Base-by-base conservation (phyloP, 2,797 vertebrate genomes). In the Nothura maculosa region DNA sequence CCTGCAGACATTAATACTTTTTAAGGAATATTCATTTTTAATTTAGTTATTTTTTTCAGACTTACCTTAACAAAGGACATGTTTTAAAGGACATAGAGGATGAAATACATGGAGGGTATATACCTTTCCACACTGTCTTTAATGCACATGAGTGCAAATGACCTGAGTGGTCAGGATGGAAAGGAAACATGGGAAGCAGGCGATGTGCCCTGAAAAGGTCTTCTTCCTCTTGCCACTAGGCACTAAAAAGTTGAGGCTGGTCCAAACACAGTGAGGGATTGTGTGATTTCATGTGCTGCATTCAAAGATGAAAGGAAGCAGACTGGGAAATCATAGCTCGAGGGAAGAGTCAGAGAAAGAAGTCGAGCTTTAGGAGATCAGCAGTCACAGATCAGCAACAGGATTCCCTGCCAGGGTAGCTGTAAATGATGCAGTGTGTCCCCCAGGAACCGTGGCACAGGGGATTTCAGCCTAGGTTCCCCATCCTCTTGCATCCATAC, bases 31-130 rank as follows among this genome's bases (percentile, higher is more conserved):
- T 47, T 12, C 19, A 28, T n/a, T 10, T 12, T 25, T 20, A 22
- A 18, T 32, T 57, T 48, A 40, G 8, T 40, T 40, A 40, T 40
- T 10, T 61, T 54, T 21, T 4, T 25, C 28, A 55, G 43, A 9
- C 27, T 28, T 86, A 22, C 55, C 63, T 52, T 20, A 73, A 3
- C 3, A 42, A 14, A 40, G n/a, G 6, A 8, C 15, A 4, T 5
- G 0, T 45, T 60, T 68, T 5, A 34, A 22, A n/a, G 8, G 4
- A 30, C 43, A 27, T 0, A 0, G 22, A 18, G 34, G 36, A n/a
- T 1, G 2, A 64, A 70, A 72, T n/a, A n/a, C n/a, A n/a, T n/a
- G n/a, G n/a, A 64, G 32, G 11, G 64, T 19, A 42, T 28, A n/a
- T 24, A 43, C 10, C 20, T 34, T 50, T 16, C 42, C 27, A 30